Conservation (phyloP, 2,888 invertebrate species). For the Andrena minutula region DNA sequence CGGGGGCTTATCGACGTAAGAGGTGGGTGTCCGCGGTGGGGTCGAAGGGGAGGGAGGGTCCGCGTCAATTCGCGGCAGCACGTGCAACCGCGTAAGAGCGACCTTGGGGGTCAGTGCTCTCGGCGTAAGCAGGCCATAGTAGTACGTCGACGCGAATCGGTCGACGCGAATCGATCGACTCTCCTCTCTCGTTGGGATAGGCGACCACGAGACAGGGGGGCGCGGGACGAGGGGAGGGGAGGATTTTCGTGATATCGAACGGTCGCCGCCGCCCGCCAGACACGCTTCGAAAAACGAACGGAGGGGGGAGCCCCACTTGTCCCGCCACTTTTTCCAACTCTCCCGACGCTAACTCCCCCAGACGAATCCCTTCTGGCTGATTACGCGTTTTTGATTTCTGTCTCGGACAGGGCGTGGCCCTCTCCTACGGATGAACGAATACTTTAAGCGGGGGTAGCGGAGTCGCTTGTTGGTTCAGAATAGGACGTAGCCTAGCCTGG, state of each 20-base stretch:
- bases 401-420: conserved; percentile 12
- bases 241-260: conserved; percentile 65
- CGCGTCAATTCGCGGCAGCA: conserved; percentile 79
- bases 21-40: background rate
- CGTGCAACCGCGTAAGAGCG: conserved; percentile 82
- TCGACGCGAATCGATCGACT: conserved; percentile 75
- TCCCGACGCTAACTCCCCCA: background rate
- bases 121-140: conserved; percentile 77
- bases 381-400: conserved; percentile 38
- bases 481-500: background rate
- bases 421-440: background rate
- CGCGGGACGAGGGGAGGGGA: background rate
- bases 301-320: conserved; percentile 28
- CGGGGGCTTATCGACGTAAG: conserved; percentile 7
- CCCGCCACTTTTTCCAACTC: conserved; percentile 33
- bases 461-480: background rate
- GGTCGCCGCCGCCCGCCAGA: conserved; percentile 46
- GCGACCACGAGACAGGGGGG: conserved; percentile 51
- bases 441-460: background rate
- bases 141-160: conserved; percentile 74
- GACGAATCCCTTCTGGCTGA: conserved; percentile 39
- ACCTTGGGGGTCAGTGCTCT: conserved; percentile 82
- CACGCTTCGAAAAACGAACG: conserved; percentile 28
- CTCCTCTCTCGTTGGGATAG: conserved; percentile 70
- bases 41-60: conserved; percentile 28